phyloP scores from a whole-genome alignment of 2,113 vertebrate species.

The Chrysochloris asiatica region DNA sequence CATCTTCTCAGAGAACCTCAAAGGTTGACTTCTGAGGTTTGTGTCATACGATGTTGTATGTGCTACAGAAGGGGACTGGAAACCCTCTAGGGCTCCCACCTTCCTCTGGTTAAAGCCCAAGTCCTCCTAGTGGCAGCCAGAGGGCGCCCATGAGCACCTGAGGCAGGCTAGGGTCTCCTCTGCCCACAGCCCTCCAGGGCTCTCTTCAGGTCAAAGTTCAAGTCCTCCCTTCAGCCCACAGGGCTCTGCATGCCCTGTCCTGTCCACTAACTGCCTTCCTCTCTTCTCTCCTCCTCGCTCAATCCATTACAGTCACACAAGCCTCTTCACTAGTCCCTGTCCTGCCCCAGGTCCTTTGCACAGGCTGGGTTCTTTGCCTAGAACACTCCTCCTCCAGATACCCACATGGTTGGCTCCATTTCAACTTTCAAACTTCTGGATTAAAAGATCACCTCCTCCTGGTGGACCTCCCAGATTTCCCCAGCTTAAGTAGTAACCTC shows the following conservation, averaged over 20 bases:
- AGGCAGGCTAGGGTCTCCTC: neutral
- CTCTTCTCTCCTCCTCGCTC: neutral
- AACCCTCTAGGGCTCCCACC: neutral
- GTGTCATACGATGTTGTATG: no score
- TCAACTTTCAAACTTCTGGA: neutral
- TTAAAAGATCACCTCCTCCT: neutral
- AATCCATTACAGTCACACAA: neutral
- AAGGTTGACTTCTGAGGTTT: neutral
- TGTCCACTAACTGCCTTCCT: neutral
- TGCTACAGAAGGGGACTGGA: neutral
- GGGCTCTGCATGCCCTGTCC: neutral
- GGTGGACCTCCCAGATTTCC: neutral
- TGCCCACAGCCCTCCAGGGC: neutral
- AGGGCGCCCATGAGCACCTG: neutral
- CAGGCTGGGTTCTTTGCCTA: neutral
- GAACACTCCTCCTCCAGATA: no score
- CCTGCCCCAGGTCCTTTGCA: neutral
- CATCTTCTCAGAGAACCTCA: neutral
- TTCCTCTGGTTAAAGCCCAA: neutral
- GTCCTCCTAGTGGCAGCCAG: no score
- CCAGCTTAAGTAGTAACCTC: neutral
- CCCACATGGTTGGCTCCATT: neutral
- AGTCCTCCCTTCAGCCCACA: neutral
- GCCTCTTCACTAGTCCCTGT: neutral
- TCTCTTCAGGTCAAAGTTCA: neutral